These are phyloP conservation scores for Harpagoxenus sublaevis DNA, from an alignment of 2,888 invertebrate species.

Conservation along the genomic window DNA sequence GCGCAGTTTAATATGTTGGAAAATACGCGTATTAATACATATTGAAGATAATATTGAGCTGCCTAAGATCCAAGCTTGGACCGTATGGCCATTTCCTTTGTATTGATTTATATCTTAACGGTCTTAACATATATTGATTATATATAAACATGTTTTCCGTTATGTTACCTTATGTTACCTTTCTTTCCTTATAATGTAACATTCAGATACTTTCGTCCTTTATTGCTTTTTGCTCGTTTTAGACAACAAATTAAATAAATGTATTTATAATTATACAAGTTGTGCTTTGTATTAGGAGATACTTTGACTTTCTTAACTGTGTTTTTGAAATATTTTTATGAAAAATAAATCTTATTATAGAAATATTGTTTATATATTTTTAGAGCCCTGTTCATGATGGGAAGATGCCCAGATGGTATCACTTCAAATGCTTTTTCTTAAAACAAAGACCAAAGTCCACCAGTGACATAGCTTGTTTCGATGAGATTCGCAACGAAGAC, in stretches of 20 bases:
- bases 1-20: too few species aligned
- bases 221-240: not conserved
- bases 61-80: too few species aligned
- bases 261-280: not conserved
- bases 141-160: not conserved
- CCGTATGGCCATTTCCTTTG: too few species aligned
- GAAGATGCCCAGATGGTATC: conserved; percentile 95
- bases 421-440: conserved; percentile 94
- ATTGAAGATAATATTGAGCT: too few species aligned
- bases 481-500: conserved; percentile 93
- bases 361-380: conserved; percentile 76
- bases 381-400: conserved; percentile 96
- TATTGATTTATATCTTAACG: too few species aligned
- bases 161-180: not conserved
- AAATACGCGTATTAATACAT: too few species aligned
- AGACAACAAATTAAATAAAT: not conserved
- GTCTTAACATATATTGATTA: too few species aligned
- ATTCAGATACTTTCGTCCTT: not conserved
- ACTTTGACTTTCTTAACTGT: not conserved
- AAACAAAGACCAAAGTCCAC: conserved; percentile 92
- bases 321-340: not conserved
- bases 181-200: not conserved
- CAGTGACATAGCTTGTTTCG: conserved; percentile 93
- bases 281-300: not conserved
- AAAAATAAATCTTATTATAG: not conserved